A percentile compares a stretch with the other conserved stretches of the same genome.
These are phyloP conservation scores for Intellagama lesueurii DNA, from an alignment of 2,797 vertebrate species.

Conservation along the genomic window DNA sequence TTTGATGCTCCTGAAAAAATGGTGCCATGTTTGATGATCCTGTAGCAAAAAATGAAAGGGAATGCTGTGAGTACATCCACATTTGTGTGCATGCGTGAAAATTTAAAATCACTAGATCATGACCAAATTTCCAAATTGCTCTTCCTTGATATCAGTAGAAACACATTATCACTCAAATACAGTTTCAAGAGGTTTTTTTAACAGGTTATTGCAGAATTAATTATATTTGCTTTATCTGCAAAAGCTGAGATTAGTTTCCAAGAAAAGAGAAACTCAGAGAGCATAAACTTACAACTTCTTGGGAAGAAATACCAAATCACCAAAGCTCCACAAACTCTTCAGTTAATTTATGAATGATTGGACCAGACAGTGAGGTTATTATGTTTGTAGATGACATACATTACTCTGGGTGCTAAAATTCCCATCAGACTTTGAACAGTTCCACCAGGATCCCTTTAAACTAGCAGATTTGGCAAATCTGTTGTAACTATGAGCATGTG, in stretches of 20 bases:
- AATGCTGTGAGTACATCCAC: neutral
- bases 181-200: neutral
- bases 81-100: neutral
- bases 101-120: neutral
- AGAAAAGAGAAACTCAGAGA: conserved; percentile 29
- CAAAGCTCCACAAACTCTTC: conserved; percentile 25
- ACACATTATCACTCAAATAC: neutral
- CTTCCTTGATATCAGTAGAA: neutral
- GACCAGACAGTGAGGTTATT: neutral
- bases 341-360: neutral
- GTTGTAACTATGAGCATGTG: too few species aligned
- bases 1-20: neutral
- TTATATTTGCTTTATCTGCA: conserved; percentile 6
- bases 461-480: neutral
- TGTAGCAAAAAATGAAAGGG: neutral
- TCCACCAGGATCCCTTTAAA: neutral
- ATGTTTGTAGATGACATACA: neutral
- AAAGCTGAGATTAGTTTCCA: conserved; percentile 28
- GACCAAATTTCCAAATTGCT: neutral
- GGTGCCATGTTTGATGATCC: neutral
- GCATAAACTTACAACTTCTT: conserved; percentile 12
- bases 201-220: neutral
- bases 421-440: neutral
- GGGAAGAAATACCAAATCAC: neutral
- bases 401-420: neutral